These are phyloP conservation scores for Pseudachorutes palmiensis DNA, from an alignment of 1,140 invertebrate species.

Conservation along the genomic window DNA sequence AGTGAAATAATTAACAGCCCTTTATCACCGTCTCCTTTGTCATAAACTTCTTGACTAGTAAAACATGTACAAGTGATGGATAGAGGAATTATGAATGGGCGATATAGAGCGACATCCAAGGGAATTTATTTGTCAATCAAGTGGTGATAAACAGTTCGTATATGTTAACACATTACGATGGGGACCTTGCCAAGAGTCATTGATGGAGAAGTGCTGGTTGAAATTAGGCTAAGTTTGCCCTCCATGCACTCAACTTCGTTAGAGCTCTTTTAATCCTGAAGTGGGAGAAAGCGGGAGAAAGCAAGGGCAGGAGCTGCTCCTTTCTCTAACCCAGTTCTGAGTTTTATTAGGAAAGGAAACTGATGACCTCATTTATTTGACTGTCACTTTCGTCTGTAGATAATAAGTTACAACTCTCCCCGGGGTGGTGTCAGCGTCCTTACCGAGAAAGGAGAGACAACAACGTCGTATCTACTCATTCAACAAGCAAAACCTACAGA, in stretches of 20 bases:
- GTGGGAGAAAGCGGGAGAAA: not conserved
- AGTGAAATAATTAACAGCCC: too few species aligned
- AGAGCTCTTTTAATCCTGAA: not conserved
- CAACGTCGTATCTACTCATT: constrained; percentile 64
- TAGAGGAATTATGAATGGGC: too few species aligned
- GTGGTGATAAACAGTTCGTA: too few species aligned
- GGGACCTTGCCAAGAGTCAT: too few species aligned
- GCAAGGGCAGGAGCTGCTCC: not conserved
- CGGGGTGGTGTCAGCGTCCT: constrained; percentile 66
- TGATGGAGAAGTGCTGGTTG: too few species aligned
- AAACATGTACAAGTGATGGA: too few species aligned
- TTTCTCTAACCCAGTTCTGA: not conserved
- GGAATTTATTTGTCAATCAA: too few species aligned
- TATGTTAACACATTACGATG: too few species aligned
- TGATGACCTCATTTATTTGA: not conserved
- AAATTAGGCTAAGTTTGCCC: not conserved
- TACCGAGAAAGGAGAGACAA: constrained; percentile 74
- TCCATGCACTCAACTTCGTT: not conserved
- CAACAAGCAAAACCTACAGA: constrained; percentile 36
- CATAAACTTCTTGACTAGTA: too few species aligned
- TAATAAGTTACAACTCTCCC: constrained; percentile 64
- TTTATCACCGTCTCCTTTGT: too few species aligned
- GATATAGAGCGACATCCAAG: too few species aligned
- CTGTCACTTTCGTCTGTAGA: constrained; percentile 46
- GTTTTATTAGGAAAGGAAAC: not conserved